A percentile compares a stretch with the other conserved stretches of the same genome.
These are phyloP conservation scores for Grammomys surdaster DNA, from an alignment of 2,113 vertebrate genomes.

Conservation along the genomic window DNA sequence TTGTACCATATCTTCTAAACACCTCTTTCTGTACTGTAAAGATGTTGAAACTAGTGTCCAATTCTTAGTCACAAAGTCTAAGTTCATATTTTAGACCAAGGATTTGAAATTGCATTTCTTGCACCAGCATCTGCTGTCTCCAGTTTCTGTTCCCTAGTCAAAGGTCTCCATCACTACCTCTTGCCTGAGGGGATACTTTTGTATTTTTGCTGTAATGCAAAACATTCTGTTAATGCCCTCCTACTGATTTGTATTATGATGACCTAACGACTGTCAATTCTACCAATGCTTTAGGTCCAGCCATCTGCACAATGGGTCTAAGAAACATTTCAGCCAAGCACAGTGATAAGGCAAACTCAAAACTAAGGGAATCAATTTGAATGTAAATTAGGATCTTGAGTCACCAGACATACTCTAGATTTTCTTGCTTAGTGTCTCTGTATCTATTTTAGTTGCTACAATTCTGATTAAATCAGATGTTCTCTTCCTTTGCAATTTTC, in stretches of 20 bases:
- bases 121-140: neutral
- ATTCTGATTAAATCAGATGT: slow-evolving; percentile 73
- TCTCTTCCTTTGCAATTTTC: slow-evolving; percentile 59
- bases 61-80: slow-evolving; percentile 25
- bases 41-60: neutral
- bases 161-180: neutral
- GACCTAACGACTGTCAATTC: neutral
- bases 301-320: slow-evolving; percentile 57
- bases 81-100: neutral
- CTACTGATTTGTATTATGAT: slow-evolving; percentile 42
- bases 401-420: slow-evolving; percentile 12
- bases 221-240: neutral
- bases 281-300: neutral
- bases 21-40: neutral
- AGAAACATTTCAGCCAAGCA: slow-evolving; percentile 11
- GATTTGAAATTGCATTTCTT: neutral
- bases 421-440: slow-evolving; percentile 57
- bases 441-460: slow-evolving; percentile 46
- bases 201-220: slow-evolving; percentile 9
- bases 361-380: slow-evolving; percentile 53
- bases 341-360: slow-evolving; percentile 29
- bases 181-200: slow-evolving; percentile 15
- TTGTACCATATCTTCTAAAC: slow-evolving; percentile 1
- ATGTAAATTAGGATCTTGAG: slow-evolving; percentile 70
- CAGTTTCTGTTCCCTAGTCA: slow-evolving; percentile 18